Evolutionary conservation across 2,797 vertebrate genomes (phyloP), one percentile per base, ranked within the genome.

Genomic region (Periparus ater): DNA sequence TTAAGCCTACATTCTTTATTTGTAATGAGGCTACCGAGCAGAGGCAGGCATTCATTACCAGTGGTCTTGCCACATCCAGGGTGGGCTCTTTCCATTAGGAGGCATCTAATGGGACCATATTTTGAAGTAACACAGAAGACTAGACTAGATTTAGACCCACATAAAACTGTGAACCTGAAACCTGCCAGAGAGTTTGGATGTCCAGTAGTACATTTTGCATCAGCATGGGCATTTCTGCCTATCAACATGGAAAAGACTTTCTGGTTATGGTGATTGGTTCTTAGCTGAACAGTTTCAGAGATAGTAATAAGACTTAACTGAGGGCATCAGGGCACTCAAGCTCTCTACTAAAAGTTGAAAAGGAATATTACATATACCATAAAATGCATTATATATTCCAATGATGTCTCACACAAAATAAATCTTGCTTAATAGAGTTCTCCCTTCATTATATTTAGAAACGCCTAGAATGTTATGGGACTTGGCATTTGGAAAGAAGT

Each of bases 211-310:
- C 14, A 34, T 60, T 79, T 60, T 3, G 3, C n/a, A 66, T 19
- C 17, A n/a, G 30, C 4, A 19, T 0, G 0, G 61, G 29, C 25
- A 29, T 32, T 47, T 79, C 67, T 10, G 1, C 19, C 13, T 20
- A 20, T 61, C 55, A 83, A 40, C 45, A 6, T 2, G 21, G 62
- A 38, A 54, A 79, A 85, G 48, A 45, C 66, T 66, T 72, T 44
- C 36, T 38, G 26, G 45, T 85, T 61, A 53, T 4, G 21, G 36
- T 15, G n/a, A 57, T 13, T 36, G 38, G 38, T 29, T 77, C 27
- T 42, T 22, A 57, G 63, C 54, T 70, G 25, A 30, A 58, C 11
- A 71, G 57, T 34, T 70, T 80, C 87, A 91, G 75, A 88, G 72
- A 71, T 75, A 88, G 60, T 54, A 83, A 77, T 25, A 4, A 82